Percentiles rank a stretch among this genome's conserved stretches.
Evolutionary conservation across 1,140 invertebrate species (phyloP).

Genomic region (Cyclargus thomasi): DNA sequence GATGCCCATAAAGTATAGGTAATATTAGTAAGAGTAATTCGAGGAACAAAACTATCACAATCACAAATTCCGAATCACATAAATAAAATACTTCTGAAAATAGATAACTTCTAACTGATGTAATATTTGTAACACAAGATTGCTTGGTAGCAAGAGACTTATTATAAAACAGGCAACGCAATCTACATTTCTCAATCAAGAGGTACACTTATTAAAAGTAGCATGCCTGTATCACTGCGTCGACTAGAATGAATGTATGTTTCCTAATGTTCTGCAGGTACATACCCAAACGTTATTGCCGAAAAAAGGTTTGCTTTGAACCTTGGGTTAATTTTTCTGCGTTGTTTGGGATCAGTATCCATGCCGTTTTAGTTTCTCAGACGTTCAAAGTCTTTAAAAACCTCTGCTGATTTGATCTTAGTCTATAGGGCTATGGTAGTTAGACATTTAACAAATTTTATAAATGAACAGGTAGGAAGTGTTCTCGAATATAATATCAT

Average conservation of each 20-base stretch:
- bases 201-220: not conserved
- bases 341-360: conserved; percentile 65
- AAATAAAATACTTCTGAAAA: not conserved
- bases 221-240: not conserved
- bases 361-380: conserved; percentile 34
- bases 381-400: not conserved
- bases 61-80: not conserved
- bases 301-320: conserved; percentile 70
- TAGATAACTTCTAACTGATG: not conserved
- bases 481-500: not conserved
- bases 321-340: conserved; percentile 62
- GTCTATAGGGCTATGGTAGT: not conserved
- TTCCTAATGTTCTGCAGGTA: conserved; percentile 13
- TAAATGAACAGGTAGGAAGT: not conserved
- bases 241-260: not conserved
- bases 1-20: not conserved
- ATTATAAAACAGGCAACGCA: conserved; percentile 2
- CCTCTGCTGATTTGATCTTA: too few relatives aligned
- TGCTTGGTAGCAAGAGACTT: not conserved
- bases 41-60: not conserved
- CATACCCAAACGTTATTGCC: conserved; percentile 72
- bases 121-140: not conserved
- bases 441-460: not conserved
- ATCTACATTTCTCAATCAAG: conserved; percentile 15
- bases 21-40: not conserved